phyloP scores from a whole-genome alignment of 2,888 invertebrate genomes.

The Lamellibrachia satsuma region DNA sequence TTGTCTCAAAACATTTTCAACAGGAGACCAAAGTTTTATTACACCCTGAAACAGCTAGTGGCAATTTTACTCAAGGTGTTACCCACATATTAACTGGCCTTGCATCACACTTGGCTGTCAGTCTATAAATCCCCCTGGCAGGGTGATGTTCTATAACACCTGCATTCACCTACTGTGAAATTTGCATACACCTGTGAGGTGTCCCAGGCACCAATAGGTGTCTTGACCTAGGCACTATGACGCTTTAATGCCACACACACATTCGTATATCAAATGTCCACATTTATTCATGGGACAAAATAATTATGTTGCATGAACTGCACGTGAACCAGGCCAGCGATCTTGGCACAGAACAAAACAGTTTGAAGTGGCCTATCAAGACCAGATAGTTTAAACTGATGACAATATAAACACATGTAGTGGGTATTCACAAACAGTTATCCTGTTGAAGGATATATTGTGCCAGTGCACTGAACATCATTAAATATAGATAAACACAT shows the following conservation, averaged over 20 bases:
- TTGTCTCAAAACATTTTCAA: not conserved
- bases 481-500: not conserved
- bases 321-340: not conserved
- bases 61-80: not conserved
- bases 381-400: not conserved
- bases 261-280: not conserved
- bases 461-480: not conserved
- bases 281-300: conserved; percentile 5
- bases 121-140: not conserved
- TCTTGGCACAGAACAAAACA: not conserved
- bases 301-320: not conserved
- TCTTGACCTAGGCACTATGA: not conserved
- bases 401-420: not conserved
- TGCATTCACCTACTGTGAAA: not conserved
- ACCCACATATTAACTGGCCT: not conserved
- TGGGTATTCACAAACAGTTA: not conserved
- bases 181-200: not conserved
- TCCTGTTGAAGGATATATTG: not conserved
- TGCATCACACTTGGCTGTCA: not conserved
- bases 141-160: not conserved
- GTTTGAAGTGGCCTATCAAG: not conserved
- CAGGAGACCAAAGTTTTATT: not conserved
- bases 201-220: not conserved
- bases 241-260: not conserved
- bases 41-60: not conserved